Evolutionary conservation across 2,113 vertebrate species (phyloP), one percentile per base, ranked within the genome.

Genomic region (Phoenicopterus ruber): DNA sequence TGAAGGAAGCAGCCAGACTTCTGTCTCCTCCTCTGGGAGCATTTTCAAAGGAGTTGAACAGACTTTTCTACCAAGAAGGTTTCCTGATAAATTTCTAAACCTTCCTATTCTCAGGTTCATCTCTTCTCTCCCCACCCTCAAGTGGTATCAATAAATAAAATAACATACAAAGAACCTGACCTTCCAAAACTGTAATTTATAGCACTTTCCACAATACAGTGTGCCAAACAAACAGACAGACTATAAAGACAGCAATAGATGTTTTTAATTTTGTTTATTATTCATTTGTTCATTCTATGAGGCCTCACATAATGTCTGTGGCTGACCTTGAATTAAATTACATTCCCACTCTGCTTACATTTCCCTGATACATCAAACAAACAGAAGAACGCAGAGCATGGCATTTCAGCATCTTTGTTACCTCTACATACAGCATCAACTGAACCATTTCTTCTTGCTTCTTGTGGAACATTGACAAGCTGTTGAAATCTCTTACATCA

Each of bases 401-500:
- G 36, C 31, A 58, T 95, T 93, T 76, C 11, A 6, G 31, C 69
- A 47, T 40, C 86, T 94, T 86, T 24, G 28, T 78, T 76, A 89
- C 91, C 55, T 86, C 88, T 71, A 13, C 24, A 26, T 17, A 34
- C 49, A 91, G 12, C 31, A 50, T 38, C 88, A 63, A 58, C n/a
- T 10, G 38, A 90, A 73, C n/a, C 15, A 57, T 77, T 95, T 85
- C 85, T 77, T 84, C 40, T 91, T 94, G 67, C 20, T 71, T 95
- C 89, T 94, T 82, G 62, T 86, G 59, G 79, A 93, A 76, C 40
- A 54, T 8, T 82, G 62, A 86, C 71, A 94, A 81, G 74, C 46
- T 92, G 94, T 90, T 95, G 94, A 97, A 97, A 95, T 94, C 83
- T 97, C 88, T 97, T 96, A 96, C 92, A 96, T 95, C 90, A 97